Evolutionary conservation across 2,888 invertebrate species (phyloP), one percentile per base, ranked within the genome.

Genomic region (Pachydiplax longipennis): DNA sequence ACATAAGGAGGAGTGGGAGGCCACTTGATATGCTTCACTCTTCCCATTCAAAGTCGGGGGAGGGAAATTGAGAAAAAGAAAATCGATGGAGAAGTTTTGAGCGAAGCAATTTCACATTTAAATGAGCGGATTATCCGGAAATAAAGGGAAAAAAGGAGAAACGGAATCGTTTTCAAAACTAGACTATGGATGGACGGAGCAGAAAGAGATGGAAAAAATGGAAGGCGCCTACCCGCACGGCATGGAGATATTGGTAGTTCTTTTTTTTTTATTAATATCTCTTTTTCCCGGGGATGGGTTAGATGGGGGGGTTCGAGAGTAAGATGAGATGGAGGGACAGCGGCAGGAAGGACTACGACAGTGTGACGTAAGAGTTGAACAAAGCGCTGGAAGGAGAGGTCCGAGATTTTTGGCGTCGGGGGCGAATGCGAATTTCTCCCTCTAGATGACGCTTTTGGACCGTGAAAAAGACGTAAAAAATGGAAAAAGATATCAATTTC

Each of bases 41-140:
- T 83, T 58, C 58, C 83, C 83, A 83, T 83, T 83, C 53, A 83
- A 83, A 48, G 82, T 48, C n/a, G 31, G 80, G 80, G 80, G 48
- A 82, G 37, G 87, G 87, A 87, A 87, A 87, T 87, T 37, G 87
- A 87, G 83, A 35, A 83, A 83, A 83, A 83, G 87, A 87, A 87
- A 65, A 87, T 61, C 87, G 87, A 87, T 87, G 35, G 61, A 65
- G 61, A 87, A 87, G 87, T 87, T 87, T 87, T 87, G 87, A 87
- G 87, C 61, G 61, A 61, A 61, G 87, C 87, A 87, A 87, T 87
- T 87, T 87, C 87, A 87, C 87, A 87, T 87, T 87, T 87, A 87
- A 87, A 87, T 87, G 87, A 87, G 87, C 87, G 87, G 87, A 87
- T 87, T 87, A 87, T 65, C 87, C 37, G 61, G 87, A 61, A 87